Percentiles rank a stretch among this genome's conserved stretches.
Evolutionary conservation across 2,888 invertebrate genomes (phyloP).

Genomic region (Tortricodes alternella): DNA sequence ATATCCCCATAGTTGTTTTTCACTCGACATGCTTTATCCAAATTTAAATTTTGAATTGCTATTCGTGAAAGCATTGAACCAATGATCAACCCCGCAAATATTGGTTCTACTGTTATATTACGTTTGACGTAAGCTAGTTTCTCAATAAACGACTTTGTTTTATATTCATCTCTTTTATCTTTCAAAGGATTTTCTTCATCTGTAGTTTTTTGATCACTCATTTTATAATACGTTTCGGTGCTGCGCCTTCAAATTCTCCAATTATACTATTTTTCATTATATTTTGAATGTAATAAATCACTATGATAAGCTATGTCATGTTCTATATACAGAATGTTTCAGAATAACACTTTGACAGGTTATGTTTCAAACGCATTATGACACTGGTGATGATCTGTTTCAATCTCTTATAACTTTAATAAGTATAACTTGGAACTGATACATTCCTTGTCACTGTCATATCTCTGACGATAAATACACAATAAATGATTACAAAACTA

Average conservation of each 20-base stretch:
- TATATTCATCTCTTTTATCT: slow-evolving; percentile 41
- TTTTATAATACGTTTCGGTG: background rate
- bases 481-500: slow-evolving; percentile 24
- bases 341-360: background rate
- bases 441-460: slow-evolving; percentile 3
- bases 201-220: slow-evolving; percentile 14
- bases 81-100: slow-evolving; percentile 86
- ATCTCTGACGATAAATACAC: slow-evolving; percentile 6
- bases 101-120: slow-evolving; percentile 87
- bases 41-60: slow-evolving; percentile 81
- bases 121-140: slow-evolving; percentile 62
- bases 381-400: background rate
- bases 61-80: slow-evolving; percentile 85
- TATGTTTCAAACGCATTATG: background rate
- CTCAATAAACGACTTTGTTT: slow-evolving; percentile 74
- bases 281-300: background rate
- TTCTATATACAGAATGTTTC: slow-evolving; percentile 17
- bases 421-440: background rate
- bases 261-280: background rate
- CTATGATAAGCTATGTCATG: slow-evolving; percentile 9
- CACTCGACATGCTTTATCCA: slow-evolving; percentile 70
- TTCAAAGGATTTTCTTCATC: slow-evolving; percentile 58
- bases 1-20: slow-evolving; percentile 57
- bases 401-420: background rate
- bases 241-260: background rate